Percentiles rank a stretch among this genome's conserved stretches.
Conservation (phyloP, 1,140 invertebrate species). For the Ptiloglossa arizonensis region DNA sequence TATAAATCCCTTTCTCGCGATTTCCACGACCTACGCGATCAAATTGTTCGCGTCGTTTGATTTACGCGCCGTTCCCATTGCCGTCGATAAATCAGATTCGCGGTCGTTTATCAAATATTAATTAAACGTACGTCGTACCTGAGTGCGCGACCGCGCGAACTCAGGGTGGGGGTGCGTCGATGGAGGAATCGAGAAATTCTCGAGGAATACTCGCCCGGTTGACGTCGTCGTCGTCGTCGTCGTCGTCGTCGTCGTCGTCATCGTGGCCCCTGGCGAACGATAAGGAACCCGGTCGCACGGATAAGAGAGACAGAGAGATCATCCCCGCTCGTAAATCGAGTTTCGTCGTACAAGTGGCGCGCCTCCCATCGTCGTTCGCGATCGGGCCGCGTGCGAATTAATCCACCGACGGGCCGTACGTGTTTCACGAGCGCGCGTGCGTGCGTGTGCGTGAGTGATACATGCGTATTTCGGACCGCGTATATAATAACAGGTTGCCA, state of each 20-base stretch:
- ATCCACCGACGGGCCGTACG: conserved; percentile 71
- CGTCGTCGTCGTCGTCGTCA: too few relatives aligned
- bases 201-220: background rate
- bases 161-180: too few relatives aligned
- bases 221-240: background rate
- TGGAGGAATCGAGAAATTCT: background rate
- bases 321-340: conserved; percentile 53
- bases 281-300: conserved; percentile 1
- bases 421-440: conserved; percentile 36
- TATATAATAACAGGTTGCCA: conserved; percentile 81
- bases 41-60: background rate
- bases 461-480: conserved; percentile 74
- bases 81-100: conserved; percentile 15
- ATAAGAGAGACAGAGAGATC: conserved; percentile 12
- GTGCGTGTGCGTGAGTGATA: conserved; percentile 73
- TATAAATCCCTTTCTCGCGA: conserved; percentile 19
- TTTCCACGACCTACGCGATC: conserved; percentile 25
- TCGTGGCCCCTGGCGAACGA: background rate
- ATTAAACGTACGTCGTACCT: conserved; percentile 10
- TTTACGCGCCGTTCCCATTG: conserved; percentile 18
- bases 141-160: too few relatives aligned
- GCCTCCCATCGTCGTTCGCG: conserved; percentile 58
- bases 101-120: conserved; percentile 20
- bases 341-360: conserved; percentile 51
- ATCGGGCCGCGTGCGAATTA: conserved; percentile 74